These are phyloP conservation scores for Zosterops hypoxanthus DNA, from an alignment of 2,113 vertebrate species.

Conservation along the genomic window DNA sequence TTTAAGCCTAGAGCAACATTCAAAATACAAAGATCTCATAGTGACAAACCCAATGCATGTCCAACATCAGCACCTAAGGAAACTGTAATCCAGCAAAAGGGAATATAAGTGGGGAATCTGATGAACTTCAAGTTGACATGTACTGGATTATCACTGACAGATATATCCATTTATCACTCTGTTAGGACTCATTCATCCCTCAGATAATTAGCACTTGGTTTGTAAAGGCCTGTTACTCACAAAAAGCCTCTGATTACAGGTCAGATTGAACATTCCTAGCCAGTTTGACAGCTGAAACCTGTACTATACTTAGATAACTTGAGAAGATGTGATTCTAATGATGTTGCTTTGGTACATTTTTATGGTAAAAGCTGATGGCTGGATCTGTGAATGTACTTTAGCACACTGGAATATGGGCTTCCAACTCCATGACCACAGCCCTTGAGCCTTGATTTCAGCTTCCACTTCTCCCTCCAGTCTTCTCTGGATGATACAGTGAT, in stretches of 20 bases:
- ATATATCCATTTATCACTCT: background rate
- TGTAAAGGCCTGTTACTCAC: background rate
- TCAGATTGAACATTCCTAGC: background rate
- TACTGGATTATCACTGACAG: background rate
- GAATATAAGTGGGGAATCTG: background rate
- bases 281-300: background rate
- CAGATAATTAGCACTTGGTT: background rate
- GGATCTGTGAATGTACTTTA: background rate
- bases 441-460: background rate
- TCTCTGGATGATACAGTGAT: background rate
- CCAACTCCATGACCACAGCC: background rate
- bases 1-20: conserved; percentile 8
- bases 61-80: background rate
- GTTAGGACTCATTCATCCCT: background rate
- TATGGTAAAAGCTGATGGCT: background rate
- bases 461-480: background rate
- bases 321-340: background rate
- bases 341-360: background rate
- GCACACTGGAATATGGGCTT: background rate
- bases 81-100: background rate
- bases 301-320: background rate
- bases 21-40: background rate
- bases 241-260: background rate
- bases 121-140: background rate
- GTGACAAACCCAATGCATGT: background rate